phyloP scores from a whole-genome alignment of 2,888 invertebrate genomes.

The Pseudococcus longispinus region DNA sequence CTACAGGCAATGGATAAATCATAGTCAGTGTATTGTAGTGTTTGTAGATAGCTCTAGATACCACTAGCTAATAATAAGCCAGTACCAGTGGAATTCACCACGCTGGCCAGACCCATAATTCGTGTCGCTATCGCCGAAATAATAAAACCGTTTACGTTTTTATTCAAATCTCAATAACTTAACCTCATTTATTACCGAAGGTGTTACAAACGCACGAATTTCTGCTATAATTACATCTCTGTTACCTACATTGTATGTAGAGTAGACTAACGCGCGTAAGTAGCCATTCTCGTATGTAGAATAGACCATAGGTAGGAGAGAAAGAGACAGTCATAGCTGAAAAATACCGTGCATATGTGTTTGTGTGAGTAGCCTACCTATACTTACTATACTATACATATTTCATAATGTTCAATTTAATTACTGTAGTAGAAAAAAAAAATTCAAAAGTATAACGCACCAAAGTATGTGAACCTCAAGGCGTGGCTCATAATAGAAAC shows the following conservation, averaged over 20 bases:
- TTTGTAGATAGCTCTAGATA: background rate
- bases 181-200: slow-evolving; percentile 16
- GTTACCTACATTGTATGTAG: slow-evolving; percentile 26
- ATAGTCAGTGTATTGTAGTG: background rate
- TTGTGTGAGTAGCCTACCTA: background rate
- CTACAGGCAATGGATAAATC: background rate
- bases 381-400: background rate
- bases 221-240: background rate
- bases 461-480: slow-evolving; percentile 31
- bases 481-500: slow-evolving; percentile 32
- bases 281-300: background rate
- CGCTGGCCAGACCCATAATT: background rate
- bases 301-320: background rate
- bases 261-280: background rate
- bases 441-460: slow-evolving; percentile 29
- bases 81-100: background rate
- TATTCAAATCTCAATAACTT: slow-evolving; percentile 32
- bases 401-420: slow-evolving; percentile 35
- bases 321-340: background rate
- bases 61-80: background rate
- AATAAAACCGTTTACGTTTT: slow-evolving; percentile 8
- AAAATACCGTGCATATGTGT: slow-evolving; percentile 11
- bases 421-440: slow-evolving; percentile 4
- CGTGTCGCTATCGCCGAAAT: background rate
- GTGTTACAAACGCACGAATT: slow-evolving; percentile 25